These are phyloP conservation scores for Cydia fagiglandana DNA, from an alignment of 1,140 invertebrate genomes.

Conservation along the genomic window DNA sequence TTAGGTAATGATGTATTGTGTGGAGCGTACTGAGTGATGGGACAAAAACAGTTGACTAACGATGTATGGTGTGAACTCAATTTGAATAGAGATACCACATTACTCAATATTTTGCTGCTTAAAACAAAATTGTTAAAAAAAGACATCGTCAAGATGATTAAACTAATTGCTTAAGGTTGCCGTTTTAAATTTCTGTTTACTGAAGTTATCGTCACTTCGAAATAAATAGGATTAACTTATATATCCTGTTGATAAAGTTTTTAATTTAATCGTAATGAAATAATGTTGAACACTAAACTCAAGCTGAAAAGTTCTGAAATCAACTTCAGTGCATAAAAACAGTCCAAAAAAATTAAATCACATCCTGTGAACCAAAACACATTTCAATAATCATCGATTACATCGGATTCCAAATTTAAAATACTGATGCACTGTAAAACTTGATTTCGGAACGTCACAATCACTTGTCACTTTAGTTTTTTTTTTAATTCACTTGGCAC, in stretches of 20 bases:
- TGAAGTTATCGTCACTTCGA: background rate
- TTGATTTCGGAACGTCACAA: conserved; percentile 66
- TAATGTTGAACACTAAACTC: background rate
- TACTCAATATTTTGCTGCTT: background rate
- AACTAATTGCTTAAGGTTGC: background rate
- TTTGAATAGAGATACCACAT: conserved; percentile 18
- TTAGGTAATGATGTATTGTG: conserved; percentile 11
- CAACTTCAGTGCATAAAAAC: conserved; percentile 41
- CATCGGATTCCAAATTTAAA: conserved; percentile 32
- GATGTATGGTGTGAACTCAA: conserved; percentile 13
- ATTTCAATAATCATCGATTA: conserved; percentile 8
- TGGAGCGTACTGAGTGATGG: background rate
- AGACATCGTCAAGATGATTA: background rate
- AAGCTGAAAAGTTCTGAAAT: conserved; percentile 41
- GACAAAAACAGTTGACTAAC: conserved; percentile 27
- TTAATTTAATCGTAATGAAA: too few species aligned
- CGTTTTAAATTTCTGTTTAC: background rate
- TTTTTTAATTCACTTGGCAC: conserved; percentile 48
- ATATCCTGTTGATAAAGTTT: too few species aligned
- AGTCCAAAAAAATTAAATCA: conserved; percentile 24
- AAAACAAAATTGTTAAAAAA: background rate
- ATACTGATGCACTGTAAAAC: conserved; percentile 44
- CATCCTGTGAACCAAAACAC: conserved; percentile 23
- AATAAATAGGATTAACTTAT: too few species aligned
- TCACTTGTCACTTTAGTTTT: conserved; percentile 59